Evolutionary conservation across 2,113 vertebrate species (phyloP).

Genomic region (Crypturellus undulatus): DNA sequence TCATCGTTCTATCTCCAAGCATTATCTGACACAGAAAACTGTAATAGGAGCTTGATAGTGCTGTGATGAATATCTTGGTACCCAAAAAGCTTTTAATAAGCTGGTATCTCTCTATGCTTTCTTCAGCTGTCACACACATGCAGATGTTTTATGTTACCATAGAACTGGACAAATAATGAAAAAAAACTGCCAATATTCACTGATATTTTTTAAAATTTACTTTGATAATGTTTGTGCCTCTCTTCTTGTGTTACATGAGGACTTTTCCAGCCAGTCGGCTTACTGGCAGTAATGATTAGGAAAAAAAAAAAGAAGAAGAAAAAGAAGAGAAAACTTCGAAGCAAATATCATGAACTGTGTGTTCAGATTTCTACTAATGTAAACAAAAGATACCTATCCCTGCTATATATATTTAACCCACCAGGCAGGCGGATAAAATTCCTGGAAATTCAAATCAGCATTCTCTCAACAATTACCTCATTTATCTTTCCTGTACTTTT

Average conservation of each 20-base stretch:
- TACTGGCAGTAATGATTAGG: neutral
- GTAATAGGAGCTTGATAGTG: neutral
- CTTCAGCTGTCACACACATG: rapidly evolving
- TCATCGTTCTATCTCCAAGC: conserved; percentile 28
- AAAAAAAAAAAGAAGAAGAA: neutral
- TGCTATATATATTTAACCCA: neutral
- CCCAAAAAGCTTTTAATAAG: conserved; percentile 3
- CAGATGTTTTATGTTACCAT: neutral
- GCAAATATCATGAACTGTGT: neutral
- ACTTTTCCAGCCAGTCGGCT: neutral
- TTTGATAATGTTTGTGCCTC: neutral
- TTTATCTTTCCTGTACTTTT: neutral
- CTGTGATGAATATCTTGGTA: neutral
- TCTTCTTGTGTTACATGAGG: neutral
- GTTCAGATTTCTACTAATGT: neutral
- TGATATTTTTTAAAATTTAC: neutral
- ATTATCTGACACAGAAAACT: conserved; percentile 46
- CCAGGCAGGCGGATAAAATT: neutral
- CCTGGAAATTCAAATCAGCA: neutral
- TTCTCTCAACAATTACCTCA: neutral
- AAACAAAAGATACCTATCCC: neutral
- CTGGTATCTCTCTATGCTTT: neutral
- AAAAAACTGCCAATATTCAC: neutral
- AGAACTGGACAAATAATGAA: neutral
- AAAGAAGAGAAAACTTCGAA: neutral